These are phyloP conservation scores for Mimumesa dahlbomi DNA, from an alignment of 2,888 invertebrate species.

Conservation along the genomic window DNA sequence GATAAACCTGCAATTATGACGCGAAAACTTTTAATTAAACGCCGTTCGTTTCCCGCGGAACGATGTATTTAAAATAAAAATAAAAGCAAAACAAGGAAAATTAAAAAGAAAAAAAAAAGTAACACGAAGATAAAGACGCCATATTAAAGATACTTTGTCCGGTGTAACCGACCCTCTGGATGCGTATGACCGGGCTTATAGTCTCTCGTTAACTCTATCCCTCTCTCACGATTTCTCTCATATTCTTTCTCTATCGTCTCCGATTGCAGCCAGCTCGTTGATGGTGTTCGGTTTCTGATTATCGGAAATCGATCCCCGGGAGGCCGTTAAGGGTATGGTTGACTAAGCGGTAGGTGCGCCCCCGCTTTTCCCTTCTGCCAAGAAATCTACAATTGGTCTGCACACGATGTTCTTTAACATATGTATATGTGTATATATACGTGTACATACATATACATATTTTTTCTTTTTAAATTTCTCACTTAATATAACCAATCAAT, in stretches of 20 bases:
- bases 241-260: conserved; percentile 53
- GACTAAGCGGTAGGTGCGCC: conserved; percentile 59
- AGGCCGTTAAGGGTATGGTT: conserved; percentile 62
- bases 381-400: conserved; percentile 46
- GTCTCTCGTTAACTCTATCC: conserved; percentile 2
- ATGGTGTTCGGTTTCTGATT: conserved; percentile 70
- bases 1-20: conserved; percentile 37
- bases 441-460: too few species aligned
- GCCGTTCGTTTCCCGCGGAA: not conserved
- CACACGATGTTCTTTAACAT: conserved; percentile 18
- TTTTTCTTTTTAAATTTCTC: not conserved
- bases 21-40: conserved; percentile 50
- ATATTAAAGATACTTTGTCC: conserved; percentile 23
- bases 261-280: conserved; percentile 60
- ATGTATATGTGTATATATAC: too few species aligned
- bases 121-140: not conserved
- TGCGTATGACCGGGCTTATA: conserved; percentile 5
- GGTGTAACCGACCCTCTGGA: conserved; percentile 17
- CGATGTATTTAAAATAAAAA: not conserved
- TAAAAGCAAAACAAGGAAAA: conserved; percentile 24
- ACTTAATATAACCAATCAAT: too few species aligned
- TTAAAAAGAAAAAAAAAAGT: not conserved
- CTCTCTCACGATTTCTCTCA: conserved; percentile 21
- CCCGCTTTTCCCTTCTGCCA: conserved; percentile 34
- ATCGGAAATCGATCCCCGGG: conserved; percentile 69